A percentile compares a stretch with the other conserved stretches of the same genome.
Evolutionary conservation across 2,888 invertebrate genomes (phyloP).

Genomic region (Erebia epiphron): DNA sequence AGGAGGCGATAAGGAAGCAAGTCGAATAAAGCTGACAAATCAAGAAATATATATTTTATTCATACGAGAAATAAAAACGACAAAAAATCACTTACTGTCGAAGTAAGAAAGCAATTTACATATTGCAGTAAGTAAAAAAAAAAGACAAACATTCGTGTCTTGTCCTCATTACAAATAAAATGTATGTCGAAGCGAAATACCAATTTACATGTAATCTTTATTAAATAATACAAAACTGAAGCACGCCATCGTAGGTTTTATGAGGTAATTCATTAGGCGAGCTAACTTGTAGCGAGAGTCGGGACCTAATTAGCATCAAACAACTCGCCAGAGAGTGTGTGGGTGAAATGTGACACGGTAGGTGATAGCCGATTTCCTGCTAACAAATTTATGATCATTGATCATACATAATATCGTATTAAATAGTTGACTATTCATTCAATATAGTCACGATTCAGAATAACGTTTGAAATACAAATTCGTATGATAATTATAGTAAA

Average conservation of each 20-base stretch:
- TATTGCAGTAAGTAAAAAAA: constrained; percentile 3
- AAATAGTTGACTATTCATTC: constrained; percentile 11
- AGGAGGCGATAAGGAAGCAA: too few species aligned
- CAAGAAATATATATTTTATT: neutral
- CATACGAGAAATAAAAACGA: neutral
- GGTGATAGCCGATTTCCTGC: constrained; percentile 40
- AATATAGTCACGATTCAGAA: too few species aligned
- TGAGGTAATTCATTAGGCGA: constrained; percentile 68
- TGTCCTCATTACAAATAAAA: constrained; percentile 30
- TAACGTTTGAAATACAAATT: too few species aligned
- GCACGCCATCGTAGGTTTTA: constrained; percentile 51
- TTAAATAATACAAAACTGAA: constrained; percentile 43
- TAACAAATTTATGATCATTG: constrained; percentile 55
- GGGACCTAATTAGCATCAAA: constrained; percentile 66
- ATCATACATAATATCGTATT: constrained; percentile 20
- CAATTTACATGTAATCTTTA: constrained; percentile 43
- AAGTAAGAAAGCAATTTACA: constrained; percentile 5
- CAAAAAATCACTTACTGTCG: neutral
- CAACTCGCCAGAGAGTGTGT: constrained; percentile 55
- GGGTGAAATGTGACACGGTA: constrained; percentile 50
- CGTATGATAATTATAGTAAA: too few species aligned
- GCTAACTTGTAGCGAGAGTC: constrained; percentile 52
- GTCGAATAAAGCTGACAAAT: neutral
- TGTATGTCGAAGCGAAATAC: constrained; percentile 33
- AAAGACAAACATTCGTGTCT: constrained; percentile 17